phyloP scores from a whole-genome alignment of 2,888 invertebrate species.

The Diaprepes abbreviatus region DNA sequence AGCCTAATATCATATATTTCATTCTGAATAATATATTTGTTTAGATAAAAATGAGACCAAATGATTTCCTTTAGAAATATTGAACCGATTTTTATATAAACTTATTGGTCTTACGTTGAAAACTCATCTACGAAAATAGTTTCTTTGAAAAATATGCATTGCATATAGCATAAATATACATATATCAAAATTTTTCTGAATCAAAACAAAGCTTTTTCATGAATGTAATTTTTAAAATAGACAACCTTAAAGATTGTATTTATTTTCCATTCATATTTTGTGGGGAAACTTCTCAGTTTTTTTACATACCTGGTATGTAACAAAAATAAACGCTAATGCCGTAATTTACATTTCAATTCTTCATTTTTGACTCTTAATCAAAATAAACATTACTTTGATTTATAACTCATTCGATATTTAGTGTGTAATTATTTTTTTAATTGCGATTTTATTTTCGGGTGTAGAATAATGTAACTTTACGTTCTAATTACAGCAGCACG shows the following conservation, averaged over 20 bases:
- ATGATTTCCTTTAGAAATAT: too few species aligned
- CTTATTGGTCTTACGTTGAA: too few species aligned
- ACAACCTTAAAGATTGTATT: background rate
- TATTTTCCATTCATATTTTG: constrained; percentile 13
- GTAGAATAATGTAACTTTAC: background rate
- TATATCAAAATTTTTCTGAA: background rate
- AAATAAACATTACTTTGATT: constrained; percentile 38
- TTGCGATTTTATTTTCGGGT: constrained; percentile 14
- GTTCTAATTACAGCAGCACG: constrained; percentile 9
- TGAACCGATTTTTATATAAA: too few species aligned
- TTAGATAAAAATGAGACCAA: too few species aligned
- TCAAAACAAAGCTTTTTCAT: background rate
- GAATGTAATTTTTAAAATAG: background rate
- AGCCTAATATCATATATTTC: too few species aligned
- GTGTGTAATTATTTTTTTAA: constrained; percentile 30
- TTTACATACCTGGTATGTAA: constrained; percentile 5
- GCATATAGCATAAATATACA: too few species aligned
- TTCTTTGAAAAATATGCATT: too few species aligned
- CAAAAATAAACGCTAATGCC: constrained; percentile 24
- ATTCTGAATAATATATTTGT: too few species aligned
- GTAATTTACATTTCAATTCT: constrained; percentile 34
- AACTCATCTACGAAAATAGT: too few species aligned
- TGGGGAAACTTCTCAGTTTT: background rate
- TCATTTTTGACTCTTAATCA: constrained; percentile 26
- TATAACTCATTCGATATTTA: constrained; percentile 28